A percentile compares a stretch with the other conserved stretches of the same genome.
Conservation (phyloP, 35 echinoderm and acorn worm species). For the Hemicentrotus pulcherrimus region DNA sequence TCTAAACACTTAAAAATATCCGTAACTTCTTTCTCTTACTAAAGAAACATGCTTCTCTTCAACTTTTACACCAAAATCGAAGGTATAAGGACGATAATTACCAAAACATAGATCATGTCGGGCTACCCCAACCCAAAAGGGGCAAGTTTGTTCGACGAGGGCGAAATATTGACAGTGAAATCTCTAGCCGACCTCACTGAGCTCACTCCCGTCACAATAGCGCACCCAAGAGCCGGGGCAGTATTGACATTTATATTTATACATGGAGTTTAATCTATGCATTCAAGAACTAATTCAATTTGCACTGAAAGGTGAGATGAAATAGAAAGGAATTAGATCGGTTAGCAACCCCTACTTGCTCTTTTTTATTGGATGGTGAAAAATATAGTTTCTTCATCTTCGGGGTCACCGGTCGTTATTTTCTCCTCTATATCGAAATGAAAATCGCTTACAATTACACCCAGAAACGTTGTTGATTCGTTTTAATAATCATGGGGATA, state of each 20-base stretch:
- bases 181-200: neutral
- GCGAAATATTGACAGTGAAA: neutral
- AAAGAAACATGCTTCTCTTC: neutral
- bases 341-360: neutral
- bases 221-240: neutral
- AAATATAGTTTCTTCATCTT: neutral
- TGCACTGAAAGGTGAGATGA: conserved; percentile 4
- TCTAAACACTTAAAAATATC: neutral
- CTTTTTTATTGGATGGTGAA: neutral
- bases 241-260: conserved; percentile 7
- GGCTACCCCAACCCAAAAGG: neutral
- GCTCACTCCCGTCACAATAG: neutral
- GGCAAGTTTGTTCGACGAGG: neutral
- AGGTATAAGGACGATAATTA: neutral
- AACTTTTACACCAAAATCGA: neutral
- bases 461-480: neutral
- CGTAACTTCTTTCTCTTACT: neutral
- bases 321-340: conserved; percentile 11
- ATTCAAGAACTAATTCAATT: conserved; percentile 20
- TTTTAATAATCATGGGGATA: neutral
- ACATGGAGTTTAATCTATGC: conserved; percentile 11
- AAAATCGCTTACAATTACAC: neutral
- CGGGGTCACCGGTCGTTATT: neutral
- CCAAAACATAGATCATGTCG: neutral
- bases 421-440: neutral